Base-by-base conservation (phyloP, 2,888 invertebrate species). In the Laspeyria flexula region DNA sequence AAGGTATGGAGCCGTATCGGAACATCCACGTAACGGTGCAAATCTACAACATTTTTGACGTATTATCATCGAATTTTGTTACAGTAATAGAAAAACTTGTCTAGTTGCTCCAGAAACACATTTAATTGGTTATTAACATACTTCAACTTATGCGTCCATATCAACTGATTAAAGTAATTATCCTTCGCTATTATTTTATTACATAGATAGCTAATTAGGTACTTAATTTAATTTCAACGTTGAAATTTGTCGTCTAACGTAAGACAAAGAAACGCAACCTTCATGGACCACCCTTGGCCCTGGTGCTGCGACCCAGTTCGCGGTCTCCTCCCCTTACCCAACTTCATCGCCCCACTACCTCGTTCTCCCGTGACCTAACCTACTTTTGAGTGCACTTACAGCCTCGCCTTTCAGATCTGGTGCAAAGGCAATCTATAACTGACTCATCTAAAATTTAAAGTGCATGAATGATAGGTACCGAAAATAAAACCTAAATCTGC, bases 281-380 rank as follows among this genome's bases (percentile, higher is more conserved):
- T 90, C 86, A 83, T 71, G 68, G 77, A 78, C 79, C 88, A 90
- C 89, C 90, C 90, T 91, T 91, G 90, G 90, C 90, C 90, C 88
- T 91, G 90, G 88, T 85, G 77, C 70, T 85, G 77, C 77, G 89
- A 89, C 90, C 88, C 81, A 89, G 83, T 83, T 90, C 73, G 71
- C 72, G 68, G 68, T 73, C 74, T 77, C 71, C 55, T 57, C 53
- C 62, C 71, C 63, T 60, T 37, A 38, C 41, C 47, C 46, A 42
- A 27, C 27, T 37, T 39, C 34, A 30, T 39, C 37, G n/a, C 65
- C 60, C 57, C 73, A 64, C 67, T 60, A 64, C 74, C 73, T 68
- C 71, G 53, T 77, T 77, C 71, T 75, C 75, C 74, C 68, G 78
- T 81, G 82, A 81, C 82, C 85, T 87, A 86, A 87, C 88, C 89